These are phyloP conservation scores for Tachypleus tridentatus DNA, from an alignment of 1,140 invertebrate genomes.

Conservation along the genomic window DNA sequence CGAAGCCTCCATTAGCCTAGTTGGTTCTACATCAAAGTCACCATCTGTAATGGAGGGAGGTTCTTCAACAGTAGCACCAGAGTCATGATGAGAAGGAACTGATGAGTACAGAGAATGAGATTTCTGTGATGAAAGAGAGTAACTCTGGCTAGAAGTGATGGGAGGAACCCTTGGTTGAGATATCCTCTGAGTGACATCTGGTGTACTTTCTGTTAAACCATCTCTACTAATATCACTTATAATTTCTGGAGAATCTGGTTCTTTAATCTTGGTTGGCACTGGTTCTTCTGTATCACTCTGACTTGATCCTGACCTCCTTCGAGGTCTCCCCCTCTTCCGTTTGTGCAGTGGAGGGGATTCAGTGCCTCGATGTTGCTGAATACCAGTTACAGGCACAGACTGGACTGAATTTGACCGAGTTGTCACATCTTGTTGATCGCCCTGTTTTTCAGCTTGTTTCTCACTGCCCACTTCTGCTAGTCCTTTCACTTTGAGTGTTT, in stretches of 20 bases:
- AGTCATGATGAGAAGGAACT: neutral
- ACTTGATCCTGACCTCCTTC: slow-evolving; percentile 4
- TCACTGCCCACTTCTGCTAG: slow-evolving; percentile 51
- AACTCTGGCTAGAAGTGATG: neutral
- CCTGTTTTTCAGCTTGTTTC: neutral
- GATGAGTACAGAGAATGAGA: neutral
- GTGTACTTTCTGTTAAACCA: neutral
- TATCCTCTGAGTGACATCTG: neutral
- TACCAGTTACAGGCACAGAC: neutral
- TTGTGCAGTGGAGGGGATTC: neutral
- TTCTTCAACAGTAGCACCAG: neutral
- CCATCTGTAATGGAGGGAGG: neutral
- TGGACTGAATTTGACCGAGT: neutral
- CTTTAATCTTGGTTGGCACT: neutral
- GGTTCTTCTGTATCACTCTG: slow-evolving; percentile 3
- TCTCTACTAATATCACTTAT: neutral
- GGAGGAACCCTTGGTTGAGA: neutral
- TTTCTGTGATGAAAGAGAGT: neutral
- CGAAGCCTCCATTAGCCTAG: too few relatives aligned
- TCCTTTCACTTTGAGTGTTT: slow-evolving; percentile 82
- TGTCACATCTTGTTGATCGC: neutral
- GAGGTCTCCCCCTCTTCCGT: neutral
- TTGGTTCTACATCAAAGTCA: too few relatives aligned
- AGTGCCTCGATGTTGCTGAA: neutral
- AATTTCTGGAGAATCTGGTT: neutral